A percentile compares a stretch with the other conserved stretches of the same genome.
phyloP scores from a whole-genome alignment of 2,113 vertebrate genomes.

The Arenaria interpres region DNA sequence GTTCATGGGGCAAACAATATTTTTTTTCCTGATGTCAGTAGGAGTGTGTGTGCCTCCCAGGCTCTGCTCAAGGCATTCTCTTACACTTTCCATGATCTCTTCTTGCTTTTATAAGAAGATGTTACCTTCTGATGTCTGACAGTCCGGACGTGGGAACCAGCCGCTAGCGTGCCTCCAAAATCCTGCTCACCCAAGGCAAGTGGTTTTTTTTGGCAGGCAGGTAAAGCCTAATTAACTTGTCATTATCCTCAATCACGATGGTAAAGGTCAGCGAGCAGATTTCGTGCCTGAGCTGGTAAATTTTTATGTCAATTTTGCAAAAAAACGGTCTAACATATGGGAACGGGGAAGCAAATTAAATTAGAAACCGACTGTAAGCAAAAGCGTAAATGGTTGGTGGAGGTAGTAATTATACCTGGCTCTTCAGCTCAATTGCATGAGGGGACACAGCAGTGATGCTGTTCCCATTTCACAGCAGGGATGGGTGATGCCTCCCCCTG shows the following conservation, averaged over 20 bases:
- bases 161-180: neutral
- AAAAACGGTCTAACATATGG: neutral
- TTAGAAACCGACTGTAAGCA: conserved; percentile 18
- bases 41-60: neutral
- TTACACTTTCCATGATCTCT: neutral
- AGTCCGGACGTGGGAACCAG: neutral
- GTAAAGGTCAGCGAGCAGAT: conserved; percentile 50
- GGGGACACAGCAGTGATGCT: neutral
- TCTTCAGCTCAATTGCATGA: neutral
- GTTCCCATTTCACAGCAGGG: neutral
- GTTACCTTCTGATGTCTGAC: neutral
- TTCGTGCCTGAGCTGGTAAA: conserved; percentile 47
- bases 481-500: neutral
- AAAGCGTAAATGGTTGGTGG: neutral
- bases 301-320: conserved; percentile 35
- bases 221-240: conserved; percentile 63
- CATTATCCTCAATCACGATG: conserved; percentile 24
- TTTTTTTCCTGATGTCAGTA: neutral
- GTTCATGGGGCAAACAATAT: neutral
- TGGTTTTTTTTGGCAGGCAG: neutral
- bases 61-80: neutral
- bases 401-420: neutral
- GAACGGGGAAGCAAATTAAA: conserved; percentile 45
- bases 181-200: neutral
- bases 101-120: neutral